phyloP scores from a whole-genome alignment of 2,113 vertebrate species.

The Entelurus aequoreus region DNA sequence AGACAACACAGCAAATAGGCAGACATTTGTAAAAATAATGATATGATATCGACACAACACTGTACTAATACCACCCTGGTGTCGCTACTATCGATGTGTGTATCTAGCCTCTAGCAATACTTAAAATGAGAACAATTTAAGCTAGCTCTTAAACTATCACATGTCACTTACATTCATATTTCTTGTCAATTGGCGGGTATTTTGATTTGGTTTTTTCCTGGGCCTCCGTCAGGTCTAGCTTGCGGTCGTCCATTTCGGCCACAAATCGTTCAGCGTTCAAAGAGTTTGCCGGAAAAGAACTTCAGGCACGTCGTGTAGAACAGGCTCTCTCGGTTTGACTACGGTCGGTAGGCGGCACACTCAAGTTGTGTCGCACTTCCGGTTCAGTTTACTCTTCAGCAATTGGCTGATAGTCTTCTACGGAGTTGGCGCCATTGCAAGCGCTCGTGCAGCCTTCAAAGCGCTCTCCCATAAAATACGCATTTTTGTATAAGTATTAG shows the following conservation, averaged over 20 bases:
- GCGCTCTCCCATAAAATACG: conserved; percentile 9
- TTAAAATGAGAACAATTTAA: neutral
- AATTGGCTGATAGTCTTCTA: conserved; percentile 46
- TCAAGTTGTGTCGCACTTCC: conserved; percentile 25
- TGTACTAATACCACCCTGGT: too few relatives aligned
- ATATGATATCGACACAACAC: too few relatives aligned
- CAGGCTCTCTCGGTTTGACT: neutral
- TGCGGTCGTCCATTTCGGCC: conserved; percentile 75
- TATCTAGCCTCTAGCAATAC: too few relatives aligned
- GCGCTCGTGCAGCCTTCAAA: conserved; percentile 14
- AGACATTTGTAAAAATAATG: too few relatives aligned
- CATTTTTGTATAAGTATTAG: conserved; percentile 14
- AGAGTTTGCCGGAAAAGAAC: neutral
- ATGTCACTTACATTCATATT: conserved; percentile 88
- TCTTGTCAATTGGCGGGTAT: conserved; percentile 84
- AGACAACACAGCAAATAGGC: too few relatives aligned
- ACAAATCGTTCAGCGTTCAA: neutral
- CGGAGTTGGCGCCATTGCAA: conserved; percentile 64
- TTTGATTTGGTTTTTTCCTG: conserved; percentile 79
- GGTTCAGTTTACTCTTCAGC: neutral
- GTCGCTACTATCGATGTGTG: too few relatives aligned
- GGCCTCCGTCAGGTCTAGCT: conserved; percentile 78
- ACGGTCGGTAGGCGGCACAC: conserved; percentile 13
- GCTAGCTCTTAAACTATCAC: neutral
- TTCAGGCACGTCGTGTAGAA: neutral